phyloP scores from a whole-genome alignment of 2,888 invertebrate species.

The Abrostola tripartita region DNA sequence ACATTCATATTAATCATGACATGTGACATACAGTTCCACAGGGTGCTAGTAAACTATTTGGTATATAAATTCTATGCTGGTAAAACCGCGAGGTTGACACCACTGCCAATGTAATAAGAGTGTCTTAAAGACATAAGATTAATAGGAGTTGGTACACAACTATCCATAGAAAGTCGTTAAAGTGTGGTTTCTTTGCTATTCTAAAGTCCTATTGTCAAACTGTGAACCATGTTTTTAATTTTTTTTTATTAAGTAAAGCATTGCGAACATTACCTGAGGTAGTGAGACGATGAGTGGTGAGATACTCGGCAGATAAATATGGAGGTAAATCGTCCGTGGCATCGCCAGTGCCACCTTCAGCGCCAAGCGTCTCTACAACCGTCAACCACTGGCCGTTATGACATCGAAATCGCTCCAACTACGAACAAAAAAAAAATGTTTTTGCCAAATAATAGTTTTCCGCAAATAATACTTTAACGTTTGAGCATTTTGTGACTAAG shows the following conservation, averaged over 20 bases:
- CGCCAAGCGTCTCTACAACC: conserved; percentile 95
- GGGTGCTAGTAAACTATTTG: too few species aligned
- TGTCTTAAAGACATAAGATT: too few species aligned
- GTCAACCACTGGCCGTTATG: conserved; percentile 99
- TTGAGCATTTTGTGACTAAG: too few species aligned
- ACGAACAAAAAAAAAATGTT: conserved; percentile 5
- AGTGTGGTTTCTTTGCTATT: too few species aligned
- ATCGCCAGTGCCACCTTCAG: conserved; percentile 88
- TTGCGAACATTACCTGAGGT: conserved; percentile 72
- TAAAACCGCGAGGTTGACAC: too few species aligned
- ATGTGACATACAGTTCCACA: too few species aligned
- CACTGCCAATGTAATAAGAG: too few species aligned
- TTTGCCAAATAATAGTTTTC: not conserved
- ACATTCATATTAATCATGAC: too few species aligned
- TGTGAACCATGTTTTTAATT: not conserved
- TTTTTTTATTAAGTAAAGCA: not conserved
- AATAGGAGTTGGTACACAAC: too few species aligned
- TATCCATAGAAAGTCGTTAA: too few species aligned
- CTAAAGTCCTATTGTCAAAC: not conserved
- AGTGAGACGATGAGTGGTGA: conserved; percentile 85
- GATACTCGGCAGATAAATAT: conserved; percentile 92
- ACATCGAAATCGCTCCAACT: conserved; percentile 97
- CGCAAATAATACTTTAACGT: too few species aligned
- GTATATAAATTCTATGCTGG: too few species aligned
- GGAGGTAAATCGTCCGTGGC: conserved; percentile 90